These are phyloP conservation scores for Heliocidaris tuberculata DNA, from an alignment of 35 echinoderm and acorn worm genomes.

Conservation along the genomic window DNA sequence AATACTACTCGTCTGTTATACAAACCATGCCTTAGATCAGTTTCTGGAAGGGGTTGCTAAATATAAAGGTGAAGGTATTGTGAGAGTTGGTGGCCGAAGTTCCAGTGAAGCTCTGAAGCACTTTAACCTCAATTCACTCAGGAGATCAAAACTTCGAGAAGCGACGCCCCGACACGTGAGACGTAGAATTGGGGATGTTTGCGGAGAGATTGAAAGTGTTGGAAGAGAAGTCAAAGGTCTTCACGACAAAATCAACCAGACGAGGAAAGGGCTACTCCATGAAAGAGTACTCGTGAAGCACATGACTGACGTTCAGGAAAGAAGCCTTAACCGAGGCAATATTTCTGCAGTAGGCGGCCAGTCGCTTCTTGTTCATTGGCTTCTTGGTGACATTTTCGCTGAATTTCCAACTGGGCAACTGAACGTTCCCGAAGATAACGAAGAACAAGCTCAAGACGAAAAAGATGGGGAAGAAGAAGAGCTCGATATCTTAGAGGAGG, in stretches of 20 bases:
- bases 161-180: conserved; percentile 43
- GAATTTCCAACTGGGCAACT: neutral
- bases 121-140: conserved; percentile 68
- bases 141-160: conserved; percentile 34
- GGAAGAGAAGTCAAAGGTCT: conserved; percentile 34
- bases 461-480: conserved; percentile 50
- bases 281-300: conserved; percentile 40
- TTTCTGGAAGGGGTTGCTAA: conserved; percentile 86
- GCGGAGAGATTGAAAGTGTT: conserved; percentile 21
- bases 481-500: conserved; percentile 62
- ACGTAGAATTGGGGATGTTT: conserved; percentile 46
- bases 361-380: conserved; percentile 43
- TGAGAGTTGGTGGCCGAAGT: conserved; percentile 89
- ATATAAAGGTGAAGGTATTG: conserved; percentile 65
- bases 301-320: conserved; percentile 49
- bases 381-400: conserved; percentile 35
- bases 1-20: conserved; percentile 83
- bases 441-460: conserved; percentile 28
- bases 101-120: conserved; percentile 72
- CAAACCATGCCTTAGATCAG: conserved; percentile 98
- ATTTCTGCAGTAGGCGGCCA: neutral
- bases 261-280: conserved; percentile 56
- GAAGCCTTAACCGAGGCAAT: conserved; percentile 41
- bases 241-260: conserved; percentile 33
- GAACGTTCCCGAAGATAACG: neutral